Conservation (phyloP, 2,888 invertebrate species). For the Microplitis manilae region DNA sequence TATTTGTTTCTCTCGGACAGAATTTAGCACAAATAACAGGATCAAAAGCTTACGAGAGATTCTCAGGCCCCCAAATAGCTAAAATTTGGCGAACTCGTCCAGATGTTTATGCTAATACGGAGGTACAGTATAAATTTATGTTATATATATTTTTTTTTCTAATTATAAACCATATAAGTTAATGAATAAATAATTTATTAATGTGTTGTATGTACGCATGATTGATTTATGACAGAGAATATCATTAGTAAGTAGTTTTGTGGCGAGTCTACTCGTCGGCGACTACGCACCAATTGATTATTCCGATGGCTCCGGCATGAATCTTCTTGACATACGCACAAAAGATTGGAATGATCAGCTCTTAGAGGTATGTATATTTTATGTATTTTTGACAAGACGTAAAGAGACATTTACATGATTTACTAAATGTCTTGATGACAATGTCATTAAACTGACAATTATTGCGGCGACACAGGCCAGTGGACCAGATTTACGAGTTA, state of each 20-base stretch:
- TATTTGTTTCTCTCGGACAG: conserved; percentile 68
- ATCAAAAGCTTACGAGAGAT: conserved; percentile 89
- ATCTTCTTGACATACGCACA: conserved; percentile 86
- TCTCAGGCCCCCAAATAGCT: conserved; percentile 94
- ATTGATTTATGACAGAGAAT: conserved; percentile 78
- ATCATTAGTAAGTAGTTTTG: conserved; percentile 94
- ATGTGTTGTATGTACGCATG: neutral
- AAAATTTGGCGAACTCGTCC: conserved; percentile 84
- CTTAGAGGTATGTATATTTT: conserved; percentile 75
- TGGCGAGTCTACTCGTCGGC: conserved; percentile 90
- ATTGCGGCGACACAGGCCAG: conserved; percentile 75
- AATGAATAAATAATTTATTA: neutral
- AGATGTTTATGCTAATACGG: conserved; percentile 82
- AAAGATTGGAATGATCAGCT: conserved; percentile 85
- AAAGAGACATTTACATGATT: neutral
- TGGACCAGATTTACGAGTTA: conserved; percentile 81
- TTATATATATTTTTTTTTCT: neutral
- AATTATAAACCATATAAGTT: too few relatives aligned
- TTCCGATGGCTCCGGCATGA: conserved; percentile 97
- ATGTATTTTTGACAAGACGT: neutral
- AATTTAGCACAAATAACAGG: conserved; percentile 87
- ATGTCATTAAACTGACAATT: conserved; percentile 29
- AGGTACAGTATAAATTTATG: conserved; percentile 72
- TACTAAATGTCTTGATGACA: conserved; percentile 8
- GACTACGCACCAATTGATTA: conserved; percentile 91